Evolutionary conservation across 2,113 vertebrate genomes (phyloP), one percentile per base, ranked within the genome.

Genomic region (Ageneiosus marmoratus): DNA sequence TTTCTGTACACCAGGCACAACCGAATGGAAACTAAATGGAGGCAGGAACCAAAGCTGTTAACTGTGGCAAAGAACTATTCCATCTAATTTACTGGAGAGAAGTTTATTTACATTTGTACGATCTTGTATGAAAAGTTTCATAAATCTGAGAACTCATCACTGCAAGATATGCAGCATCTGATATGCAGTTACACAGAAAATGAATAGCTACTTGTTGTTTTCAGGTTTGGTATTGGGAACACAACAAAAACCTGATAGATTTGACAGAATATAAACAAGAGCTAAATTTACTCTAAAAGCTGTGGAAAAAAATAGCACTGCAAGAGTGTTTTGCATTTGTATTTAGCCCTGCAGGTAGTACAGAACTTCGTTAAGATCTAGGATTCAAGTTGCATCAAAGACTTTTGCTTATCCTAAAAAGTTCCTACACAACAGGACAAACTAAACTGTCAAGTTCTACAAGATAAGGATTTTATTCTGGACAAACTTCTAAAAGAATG

Each of bases 341-440:
- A n/a, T 75, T n/a, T 24, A 29, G 27, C 13, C 4, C 44, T 50
- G 24, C n/a, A 73, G n/a, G n/a, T 50, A 27, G n/a, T 27, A 32
- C 72, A 51, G 2, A 24, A 48, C 41, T 46, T 51, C 44, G 77
- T 29, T 53, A 73, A 73, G 13, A 85, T 60, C 46, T 76, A 24
- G 29, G 5, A 15, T 48, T 63, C 41, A 34, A 51, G 27, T 22
- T 65, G 3, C 13, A 67, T 27, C 16, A 41, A 41, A 22, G 12
- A 48, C 32, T 48, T 50, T 5, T n/a, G 4, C n/a, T 62, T 60
- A 9, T 11, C 6, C n/a, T 62, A 62, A 27, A 62, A n/a, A 62
- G 1, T 27, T 62, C 27, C 27, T 60, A 4, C 4, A 27, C 13
- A 60, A 12, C n/a, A 60, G 9, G 18, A 62, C 4, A 65, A 63